These are phyloP conservation scores for Pteropus rufus DNA, from an alignment of 2,797 vertebrate species.

Conservation along the genomic window DNA sequence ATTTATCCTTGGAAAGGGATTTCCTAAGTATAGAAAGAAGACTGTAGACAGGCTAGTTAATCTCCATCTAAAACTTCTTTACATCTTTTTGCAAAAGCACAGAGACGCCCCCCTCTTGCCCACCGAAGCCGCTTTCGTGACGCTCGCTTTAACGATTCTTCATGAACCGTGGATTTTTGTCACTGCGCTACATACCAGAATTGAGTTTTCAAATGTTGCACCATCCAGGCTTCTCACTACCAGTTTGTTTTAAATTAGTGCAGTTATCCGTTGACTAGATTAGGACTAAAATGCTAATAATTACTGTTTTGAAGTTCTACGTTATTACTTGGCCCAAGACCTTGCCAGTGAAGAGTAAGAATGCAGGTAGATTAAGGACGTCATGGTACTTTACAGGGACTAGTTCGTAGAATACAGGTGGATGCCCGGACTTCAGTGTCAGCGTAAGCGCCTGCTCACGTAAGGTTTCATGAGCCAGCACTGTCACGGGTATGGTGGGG, in stretches of 20 bases:
- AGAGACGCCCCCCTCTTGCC: not conserved
- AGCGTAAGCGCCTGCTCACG: not conserved
- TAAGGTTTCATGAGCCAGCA: not conserved
- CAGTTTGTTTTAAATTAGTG: not conserved
- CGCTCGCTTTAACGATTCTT: not conserved
- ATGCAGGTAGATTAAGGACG: not conserved
- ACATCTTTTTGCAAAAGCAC: not conserved
- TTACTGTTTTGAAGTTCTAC: not conserved
- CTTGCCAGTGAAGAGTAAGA: not conserved
- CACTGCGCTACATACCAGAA: not conserved
- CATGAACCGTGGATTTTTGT: not conserved
- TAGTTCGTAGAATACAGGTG: not conserved
- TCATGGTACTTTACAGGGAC: not conserved
- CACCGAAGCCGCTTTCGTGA: not conserved
- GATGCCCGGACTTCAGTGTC: not conserved
- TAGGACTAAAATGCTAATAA: not conserved
- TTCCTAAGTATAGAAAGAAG: not conserved
- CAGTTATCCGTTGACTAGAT: not conserved
- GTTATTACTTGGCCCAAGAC: not conserved
- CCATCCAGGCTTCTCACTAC: not conserved
- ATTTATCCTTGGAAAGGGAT: not conserved
- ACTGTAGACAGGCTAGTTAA: not conserved
- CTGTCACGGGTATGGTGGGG: not conserved
- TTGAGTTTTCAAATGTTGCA: not conserved
- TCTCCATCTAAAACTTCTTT: not conserved